Percentiles rank a stretch among this genome's conserved stretches.
phyloP scores from a whole-genome alignment of 2,113 vertebrate genomes.

The Platysteira castanea region DNA sequence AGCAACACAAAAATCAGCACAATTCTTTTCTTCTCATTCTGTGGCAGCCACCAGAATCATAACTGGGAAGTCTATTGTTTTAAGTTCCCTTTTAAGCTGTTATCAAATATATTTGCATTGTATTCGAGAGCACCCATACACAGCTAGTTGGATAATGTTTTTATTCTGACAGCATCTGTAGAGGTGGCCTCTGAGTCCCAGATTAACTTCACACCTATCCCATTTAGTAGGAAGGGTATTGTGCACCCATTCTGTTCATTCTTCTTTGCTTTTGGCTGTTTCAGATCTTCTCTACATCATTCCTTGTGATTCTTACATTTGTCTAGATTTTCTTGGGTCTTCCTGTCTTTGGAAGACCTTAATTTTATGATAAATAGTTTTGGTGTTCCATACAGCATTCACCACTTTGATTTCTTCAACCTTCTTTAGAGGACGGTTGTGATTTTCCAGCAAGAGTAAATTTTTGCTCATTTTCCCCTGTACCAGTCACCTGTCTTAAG shows the following conservation, averaged over 20 bases:
- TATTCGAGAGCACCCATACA: not conserved
- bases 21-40: not conserved
- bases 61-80: not conserved
- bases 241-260: not conserved
- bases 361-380: not conserved
- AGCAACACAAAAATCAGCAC: not conserved
- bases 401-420: not conserved
- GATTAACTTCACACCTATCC: not conserved
- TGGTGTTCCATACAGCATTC: not conserved
- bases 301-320: not conserved
- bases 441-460: not conserved
- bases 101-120: not conserved
- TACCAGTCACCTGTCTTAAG: not conserved
- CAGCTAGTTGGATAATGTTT: not conserved
- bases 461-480: not conserved
- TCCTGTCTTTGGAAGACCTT: not conserved
- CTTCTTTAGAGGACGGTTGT: not conserved
- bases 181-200: not conserved
- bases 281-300: rapidly evolving
- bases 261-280: not conserved
- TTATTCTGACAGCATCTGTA: not conserved
- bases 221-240: not conserved
- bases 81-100: not conserved
- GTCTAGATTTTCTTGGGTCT: not conserved
- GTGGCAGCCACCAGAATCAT: not conserved